Percentiles rank a stretch among this genome's conserved stretches.
These are phyloP conservation scores for Acrossocheilus fasciatus DNA, from an alignment of 2,797 vertebrate genomes.

Conservation along the genomic window DNA sequence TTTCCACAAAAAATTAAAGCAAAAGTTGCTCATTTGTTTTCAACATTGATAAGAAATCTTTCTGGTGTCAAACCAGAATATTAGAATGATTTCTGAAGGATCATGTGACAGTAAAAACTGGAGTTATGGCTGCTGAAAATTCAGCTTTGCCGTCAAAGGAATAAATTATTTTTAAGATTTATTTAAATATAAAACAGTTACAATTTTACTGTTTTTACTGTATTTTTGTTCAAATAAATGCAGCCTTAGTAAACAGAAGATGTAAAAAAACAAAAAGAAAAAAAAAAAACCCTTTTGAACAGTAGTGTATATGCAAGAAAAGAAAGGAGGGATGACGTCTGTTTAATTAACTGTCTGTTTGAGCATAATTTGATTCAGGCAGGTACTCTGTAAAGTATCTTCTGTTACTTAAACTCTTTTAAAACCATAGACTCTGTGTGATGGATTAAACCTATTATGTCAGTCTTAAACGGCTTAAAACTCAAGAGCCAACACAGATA, in stretches of 20 bases:
- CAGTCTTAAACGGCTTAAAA: slow-evolving; percentile 53
- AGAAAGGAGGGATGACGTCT: not conserved
- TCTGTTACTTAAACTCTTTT: slow-evolving; percentile 31
- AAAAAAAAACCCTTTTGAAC: no score
- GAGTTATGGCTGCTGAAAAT: not conserved
- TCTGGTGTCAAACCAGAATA: no score
- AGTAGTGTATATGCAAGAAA: not conserved
- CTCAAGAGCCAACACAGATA: slow-evolving; percentile 37
- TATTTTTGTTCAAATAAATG: not conserved
- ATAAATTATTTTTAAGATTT: not conserved
- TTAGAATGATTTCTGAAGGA: no score
- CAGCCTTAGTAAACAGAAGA: not conserved
- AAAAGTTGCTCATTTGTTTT: no score
- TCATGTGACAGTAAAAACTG: no score
- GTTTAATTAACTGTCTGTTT: slow-evolving; percentile 26
- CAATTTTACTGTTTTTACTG: not conserved
- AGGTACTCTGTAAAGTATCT: slow-evolving; percentile 18
- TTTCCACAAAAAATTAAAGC: not conserved
- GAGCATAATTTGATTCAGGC: not conserved
- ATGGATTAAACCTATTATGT: slow-evolving; percentile 55
- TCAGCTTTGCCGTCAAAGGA: not conserved
- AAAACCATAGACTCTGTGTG: slow-evolving; percentile 28
- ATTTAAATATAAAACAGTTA: not conserved
- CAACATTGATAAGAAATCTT: no score
- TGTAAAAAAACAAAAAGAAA: not conserved